Percentiles rank a stretch among this genome's conserved stretches.
Conservation (phyloP, 2,113 vertebrate genomes). For the Poeciliopsis prolifica region DNA sequence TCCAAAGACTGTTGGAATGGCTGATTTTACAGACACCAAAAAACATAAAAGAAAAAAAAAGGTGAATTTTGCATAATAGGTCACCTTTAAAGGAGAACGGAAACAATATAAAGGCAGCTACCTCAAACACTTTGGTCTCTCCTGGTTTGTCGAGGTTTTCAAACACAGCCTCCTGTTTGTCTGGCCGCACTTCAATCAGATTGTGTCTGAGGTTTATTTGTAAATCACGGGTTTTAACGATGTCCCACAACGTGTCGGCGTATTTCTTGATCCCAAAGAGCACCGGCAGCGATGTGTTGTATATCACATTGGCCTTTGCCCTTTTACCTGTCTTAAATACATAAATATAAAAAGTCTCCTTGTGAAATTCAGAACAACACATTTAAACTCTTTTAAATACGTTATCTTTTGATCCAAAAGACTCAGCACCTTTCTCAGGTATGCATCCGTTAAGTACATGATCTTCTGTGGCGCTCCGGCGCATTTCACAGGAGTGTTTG, state of each 20-base stretch:
- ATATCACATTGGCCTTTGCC: slow-evolving; percentile 88
- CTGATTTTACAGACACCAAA: too few relatives aligned
- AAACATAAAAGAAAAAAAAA: too few relatives aligned
- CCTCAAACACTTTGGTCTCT: slow-evolving; percentile 86
- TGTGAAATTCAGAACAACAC: not conserved
- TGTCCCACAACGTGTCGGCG: slow-evolving; percentile 87
- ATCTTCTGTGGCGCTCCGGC: slow-evolving; percentile 98
- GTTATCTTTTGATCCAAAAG: not conserved
- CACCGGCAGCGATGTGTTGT: slow-evolving; percentile 91
- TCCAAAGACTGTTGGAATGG: too few relatives aligned
- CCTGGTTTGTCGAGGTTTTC: slow-evolving; percentile 91
- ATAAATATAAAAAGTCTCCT: slow-evolving; percentile 19
- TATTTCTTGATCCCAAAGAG: slow-evolving; percentile 96
- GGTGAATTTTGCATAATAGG: too few relatives aligned
- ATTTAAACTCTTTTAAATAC: not conserved
- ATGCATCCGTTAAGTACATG: slow-evolving; percentile 94
- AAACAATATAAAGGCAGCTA: slow-evolving; percentile 57
- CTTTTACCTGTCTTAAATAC: slow-evolving; percentile 86
- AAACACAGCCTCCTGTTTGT: slow-evolving; percentile 93
- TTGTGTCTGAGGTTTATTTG: slow-evolving; percentile 88
- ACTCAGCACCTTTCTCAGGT: slow-evolving; percentile 86
- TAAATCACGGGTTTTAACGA: slow-evolving; percentile 84
- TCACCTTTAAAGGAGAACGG: too few relatives aligned
- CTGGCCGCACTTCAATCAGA: slow-evolving; percentile 90
- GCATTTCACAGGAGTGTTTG: slow-evolving; percentile 95